Base-by-base conservation (phyloP, 2,113 vertebrate genomes). In the Entomyzon cyanotis region DNA sequence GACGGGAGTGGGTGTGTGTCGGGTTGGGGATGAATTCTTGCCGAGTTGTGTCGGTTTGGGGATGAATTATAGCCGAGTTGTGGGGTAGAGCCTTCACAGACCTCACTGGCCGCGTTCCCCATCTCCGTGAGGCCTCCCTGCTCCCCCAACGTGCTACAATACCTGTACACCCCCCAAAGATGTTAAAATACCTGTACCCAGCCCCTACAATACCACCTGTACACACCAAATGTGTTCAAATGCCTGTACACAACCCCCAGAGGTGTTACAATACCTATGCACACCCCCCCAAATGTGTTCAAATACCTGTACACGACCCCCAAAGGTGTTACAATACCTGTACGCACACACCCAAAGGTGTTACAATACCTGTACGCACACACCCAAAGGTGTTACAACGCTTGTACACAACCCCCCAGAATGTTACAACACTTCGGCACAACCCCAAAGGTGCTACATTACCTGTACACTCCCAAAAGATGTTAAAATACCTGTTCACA, bases 81-180 rank as follows among this genome's bases (percentile, higher is more conserved):
- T 2, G 78, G 11, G 8, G 17, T 17, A 3, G 0, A 8, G 7
- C 16, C 7, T 13, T 9, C 17, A 4, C 50, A 0, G 4, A 42
- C 1, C 11, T 35, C 2, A 0, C 5, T 8, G 39, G 7, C 23
- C 5, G 1, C 30, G 0, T 12, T 17, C 41, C 2, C 1, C 5
- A 2, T 4, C 17, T 20, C 46, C 15, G 0, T 7, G 37, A 27
- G 52, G 17, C 4, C 14, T 49, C 18, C 5, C 3, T 14, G 30
- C 10, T 22, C 10, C 27, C 11, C 13, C 37, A 24, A 2, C 12
- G 5, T 60, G 11, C 5, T 18, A 28, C 24, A 49, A 37, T 21
- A 12, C 8, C 41, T 21, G 16, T 56, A 35, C 47, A 22, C 10
- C 12, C 10, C 28, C 22, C 5, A 7, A 33, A 31, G 19, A n/a